Base-by-base conservation (phyloP, 2,113 vertebrate species). In the Okapia johnstoni region DNA sequence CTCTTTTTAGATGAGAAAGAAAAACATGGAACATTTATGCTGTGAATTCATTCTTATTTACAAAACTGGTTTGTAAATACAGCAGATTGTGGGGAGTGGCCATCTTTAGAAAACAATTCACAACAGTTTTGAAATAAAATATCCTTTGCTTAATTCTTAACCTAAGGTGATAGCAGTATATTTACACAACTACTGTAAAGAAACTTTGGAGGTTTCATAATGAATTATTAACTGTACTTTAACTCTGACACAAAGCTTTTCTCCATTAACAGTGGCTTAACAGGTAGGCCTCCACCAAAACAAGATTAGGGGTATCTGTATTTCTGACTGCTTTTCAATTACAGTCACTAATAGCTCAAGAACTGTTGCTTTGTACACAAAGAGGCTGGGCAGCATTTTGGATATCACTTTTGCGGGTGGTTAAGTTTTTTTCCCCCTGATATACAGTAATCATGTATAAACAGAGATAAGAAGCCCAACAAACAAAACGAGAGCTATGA, bases 171-270 rank as follows among this genome's bases (percentile, higher is more conserved):
- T 5, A 94, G 33, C 90, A 94, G 66, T 77, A 87, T 40, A 93
- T 26, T 94, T 97, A 57, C 60, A 77, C n/a, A 76, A 90, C 70
- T 85, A 77, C 76, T 77, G 28, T 73, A 97, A 96, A 97, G 54
- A 97, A 96, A 97, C 84, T 93, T 40, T 70, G 23, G 10, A 97
- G 94, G 95, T 96, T 93, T 94, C 60, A 90, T 90, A 83, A 97
- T 81, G 73, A 97, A 93, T 94, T 97, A 97, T 86, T 88, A 54
- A 12, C 55, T 95, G 33, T 17, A 86, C 57, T 90, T 95, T 46
- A 96, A 89, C 61, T 90, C 60, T 96, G 77, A 66, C 73, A 96
- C 4, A 91, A 93, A 96, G 60, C 57, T 90, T 87, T 83, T 94
- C 77, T 85, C 70, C 77, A 85, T 63, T n/a, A 83, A 90, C 95